These are phyloP conservation scores for Macrostomum lignano DNA, from an alignment of 1,140 invertebrate genomes.

Conservation along the genomic window DNA sequence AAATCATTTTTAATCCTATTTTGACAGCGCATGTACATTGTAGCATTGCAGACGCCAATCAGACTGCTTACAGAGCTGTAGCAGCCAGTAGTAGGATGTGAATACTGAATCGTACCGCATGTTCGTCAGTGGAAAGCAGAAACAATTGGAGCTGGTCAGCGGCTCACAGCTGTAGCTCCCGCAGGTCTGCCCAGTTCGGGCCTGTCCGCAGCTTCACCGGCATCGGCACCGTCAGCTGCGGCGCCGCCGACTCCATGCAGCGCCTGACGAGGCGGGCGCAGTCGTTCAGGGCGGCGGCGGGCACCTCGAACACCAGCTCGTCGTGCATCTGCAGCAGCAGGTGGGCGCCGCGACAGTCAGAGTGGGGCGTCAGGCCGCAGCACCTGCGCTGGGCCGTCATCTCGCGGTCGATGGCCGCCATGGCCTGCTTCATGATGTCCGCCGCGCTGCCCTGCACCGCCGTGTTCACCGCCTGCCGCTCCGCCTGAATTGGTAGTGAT, in stretches of 20 bases:
- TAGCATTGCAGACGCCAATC: no score
- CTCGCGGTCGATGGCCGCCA: slow-evolving; percentile 42
- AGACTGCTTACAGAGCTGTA: no score
- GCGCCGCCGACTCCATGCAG: slow-evolving; percentile 49
- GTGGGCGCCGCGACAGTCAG: slow-evolving; percentile 26
- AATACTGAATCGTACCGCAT: no score
- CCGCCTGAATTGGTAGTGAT: no score
- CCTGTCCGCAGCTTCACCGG: slow-evolving; percentile 59
- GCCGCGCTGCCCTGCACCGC: slow-evolving; percentile 78
- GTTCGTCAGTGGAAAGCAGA: no score
- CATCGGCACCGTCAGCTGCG: slow-evolving; percentile 41
- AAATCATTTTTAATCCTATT: no score
- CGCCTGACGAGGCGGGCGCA: slow-evolving; percentile 39
- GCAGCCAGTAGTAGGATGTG: no score
- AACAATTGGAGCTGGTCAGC: no score
- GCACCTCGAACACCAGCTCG: slow-evolving; percentile 72
- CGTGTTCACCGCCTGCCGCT: slow-evolving; percentile 74
- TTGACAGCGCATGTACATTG: no score
- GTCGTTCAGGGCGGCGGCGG: slow-evolving; percentile 30
- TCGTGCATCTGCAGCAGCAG: slow-evolving; percentile 72
- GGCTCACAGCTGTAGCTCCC: no score
- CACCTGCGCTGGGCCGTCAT: slow-evolving; percentile 18
- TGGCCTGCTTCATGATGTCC: slow-evolving; percentile 65
- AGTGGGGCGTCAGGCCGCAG: slow-evolving; percentile 9
- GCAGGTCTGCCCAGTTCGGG: slow-evolving; percentile 52